phyloP scores from a whole-genome alignment of 2,888 invertebrate genomes.

The Drosophila nr. fundita region DNA sequence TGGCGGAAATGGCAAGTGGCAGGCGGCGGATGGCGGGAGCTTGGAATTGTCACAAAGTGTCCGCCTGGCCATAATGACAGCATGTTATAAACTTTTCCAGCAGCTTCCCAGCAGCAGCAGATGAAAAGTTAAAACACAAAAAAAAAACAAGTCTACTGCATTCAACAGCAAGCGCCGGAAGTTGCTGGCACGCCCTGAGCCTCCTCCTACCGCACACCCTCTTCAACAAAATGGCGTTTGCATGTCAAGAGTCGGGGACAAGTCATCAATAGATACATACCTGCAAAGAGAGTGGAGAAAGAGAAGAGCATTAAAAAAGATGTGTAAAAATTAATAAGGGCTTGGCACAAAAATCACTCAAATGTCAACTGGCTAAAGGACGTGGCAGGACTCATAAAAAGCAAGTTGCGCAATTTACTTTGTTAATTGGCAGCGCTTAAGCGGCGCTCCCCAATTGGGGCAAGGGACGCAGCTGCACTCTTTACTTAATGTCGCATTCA shows the following conservation, averaged over 20 bases:
- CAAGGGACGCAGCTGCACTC: conserved; percentile 3
- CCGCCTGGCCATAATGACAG: conserved; percentile 76
- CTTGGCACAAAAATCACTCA: conserved; percentile 33
- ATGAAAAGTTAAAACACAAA: conserved; percentile 60
- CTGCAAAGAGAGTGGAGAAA: conserved; percentile 49
- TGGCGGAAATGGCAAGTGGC: conserved; percentile 53
- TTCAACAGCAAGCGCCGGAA: conserved; percentile 58
- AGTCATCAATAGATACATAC: conserved; percentile 69
- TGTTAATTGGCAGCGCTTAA: conserved; percentile 75
- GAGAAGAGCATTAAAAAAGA: conserved; percentile 5
- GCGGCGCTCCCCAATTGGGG: conserved; percentile 28
- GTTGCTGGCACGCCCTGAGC: conserved; percentile 29
- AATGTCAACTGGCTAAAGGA: conserved; percentile 32
- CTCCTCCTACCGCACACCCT: background rate
- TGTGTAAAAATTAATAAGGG: conserved; percentile 65
- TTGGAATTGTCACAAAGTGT: conserved; percentile 61
- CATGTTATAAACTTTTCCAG: conserved; percentile 69
- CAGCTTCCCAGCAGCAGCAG: conserved; percentile 37
- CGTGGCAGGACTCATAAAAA: conserved; percentile 27
- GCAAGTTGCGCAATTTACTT: conserved; percentile 61
- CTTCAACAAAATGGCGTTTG: conserved; percentile 41
- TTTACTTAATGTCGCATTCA: conserved; percentile 26
- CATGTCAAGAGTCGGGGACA: conserved; percentile 38
- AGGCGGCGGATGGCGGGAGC: conserved; percentile 9
- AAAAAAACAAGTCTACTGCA: conserved; percentile 39